Percentiles rank a stretch among this genome's conserved stretches.
phyloP scores from a whole-genome alignment of 2,888 invertebrate genomes.

The Synergus itoensis region DNA sequence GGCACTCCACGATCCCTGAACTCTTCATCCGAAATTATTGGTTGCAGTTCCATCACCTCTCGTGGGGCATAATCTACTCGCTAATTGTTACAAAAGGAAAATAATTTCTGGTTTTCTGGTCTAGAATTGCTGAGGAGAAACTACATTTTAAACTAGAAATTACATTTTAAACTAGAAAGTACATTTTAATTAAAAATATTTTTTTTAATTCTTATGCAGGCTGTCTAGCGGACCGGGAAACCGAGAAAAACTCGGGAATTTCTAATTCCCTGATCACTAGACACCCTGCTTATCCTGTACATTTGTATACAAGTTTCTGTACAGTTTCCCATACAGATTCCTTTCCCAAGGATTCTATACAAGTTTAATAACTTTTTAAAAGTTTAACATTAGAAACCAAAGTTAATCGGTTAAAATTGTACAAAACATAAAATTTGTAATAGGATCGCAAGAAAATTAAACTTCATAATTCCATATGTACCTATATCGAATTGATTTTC shows the following conservation, averaged over 20 bases:
- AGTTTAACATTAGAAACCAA: too few relatives aligned
- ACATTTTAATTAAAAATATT: not conserved
- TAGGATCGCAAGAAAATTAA: not conserved
- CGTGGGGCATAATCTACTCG: constrained; percentile 61
- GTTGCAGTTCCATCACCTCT: constrained; percentile 61
- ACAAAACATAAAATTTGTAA: not conserved
- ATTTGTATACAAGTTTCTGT: too few relatives aligned
- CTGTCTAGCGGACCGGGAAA: too few relatives aligned
- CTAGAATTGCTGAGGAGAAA: not conserved
- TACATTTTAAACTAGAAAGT: too few relatives aligned
- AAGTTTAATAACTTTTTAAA: too few relatives aligned
- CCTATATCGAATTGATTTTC: constrained; percentile 44
- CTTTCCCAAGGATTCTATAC: too few relatives aligned
- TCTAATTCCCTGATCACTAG: too few relatives aligned
- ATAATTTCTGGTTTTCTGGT: not conserved
- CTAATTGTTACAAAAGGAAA: constrained; percentile 48
- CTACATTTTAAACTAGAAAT: not conserved
- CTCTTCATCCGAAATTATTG: constrained; percentile 61
- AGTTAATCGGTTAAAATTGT: too few relatives aligned
- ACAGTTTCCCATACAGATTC: too few relatives aligned
- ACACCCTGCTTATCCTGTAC: too few relatives aligned
- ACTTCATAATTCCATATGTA: not conserved
- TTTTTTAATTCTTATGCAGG: too few relatives aligned
- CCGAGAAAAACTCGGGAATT: too few relatives aligned
- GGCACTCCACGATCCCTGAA: constrained; percentile 64